These are phyloP conservation scores for Anoncus sp. DNA, from an alignment of 2,888 invertebrate genomes.

Conservation along the genomic window DNA sequence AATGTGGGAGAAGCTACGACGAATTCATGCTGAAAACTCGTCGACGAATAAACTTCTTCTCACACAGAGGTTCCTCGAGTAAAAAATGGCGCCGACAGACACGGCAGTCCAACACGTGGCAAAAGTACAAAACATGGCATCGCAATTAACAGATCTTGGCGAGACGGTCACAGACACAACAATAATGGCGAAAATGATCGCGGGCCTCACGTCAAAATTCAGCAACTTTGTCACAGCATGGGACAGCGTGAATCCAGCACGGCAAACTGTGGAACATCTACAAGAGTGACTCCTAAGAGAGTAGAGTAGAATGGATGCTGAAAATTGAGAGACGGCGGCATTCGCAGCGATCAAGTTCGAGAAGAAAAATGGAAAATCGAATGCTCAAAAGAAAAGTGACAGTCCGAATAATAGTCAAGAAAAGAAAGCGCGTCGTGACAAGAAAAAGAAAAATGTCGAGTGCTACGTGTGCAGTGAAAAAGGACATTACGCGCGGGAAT, in stretches of 20 bases:
- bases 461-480: slow-evolving; percentile 37
- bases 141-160: slow-evolving; percentile 52
- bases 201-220: slow-evolving; percentile 44
- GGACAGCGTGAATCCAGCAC: slow-evolving; percentile 52
- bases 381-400: slow-evolving; percentile 16
- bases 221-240: slow-evolving; percentile 56
- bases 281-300: slow-evolving; percentile 54
- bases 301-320: slow-evolving; percentile 34
- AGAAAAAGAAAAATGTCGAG: slow-evolving; percentile 31
- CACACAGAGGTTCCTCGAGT: slow-evolving; percentile 51
- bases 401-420: background rate
- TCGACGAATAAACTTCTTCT: slow-evolving; percentile 46
- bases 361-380: slow-evolving; percentile 3
- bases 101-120: slow-evolving; percentile 42
- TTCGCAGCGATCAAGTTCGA: slow-evolving; percentile 27
- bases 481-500: slow-evolving; percentile 42
- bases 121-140: slow-evolving; percentile 52
- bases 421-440: slow-evolving; percentile 30
- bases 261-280: slow-evolving; percentile 56
- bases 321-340: slow-evolving; percentile 28
- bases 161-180: slow-evolving; percentile 47
- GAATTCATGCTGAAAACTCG: slow-evolving; percentile 53
- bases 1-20: slow-evolving; percentile 37
- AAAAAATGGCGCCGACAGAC: slow-evolving; percentile 53
- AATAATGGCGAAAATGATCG: slow-evolving; percentile 52